Evolutionary conservation across 2,888 invertebrate genomes (phyloP), one percentile per base, ranked within the genome.

Genomic region (Drosophila niveifrons): DNA sequence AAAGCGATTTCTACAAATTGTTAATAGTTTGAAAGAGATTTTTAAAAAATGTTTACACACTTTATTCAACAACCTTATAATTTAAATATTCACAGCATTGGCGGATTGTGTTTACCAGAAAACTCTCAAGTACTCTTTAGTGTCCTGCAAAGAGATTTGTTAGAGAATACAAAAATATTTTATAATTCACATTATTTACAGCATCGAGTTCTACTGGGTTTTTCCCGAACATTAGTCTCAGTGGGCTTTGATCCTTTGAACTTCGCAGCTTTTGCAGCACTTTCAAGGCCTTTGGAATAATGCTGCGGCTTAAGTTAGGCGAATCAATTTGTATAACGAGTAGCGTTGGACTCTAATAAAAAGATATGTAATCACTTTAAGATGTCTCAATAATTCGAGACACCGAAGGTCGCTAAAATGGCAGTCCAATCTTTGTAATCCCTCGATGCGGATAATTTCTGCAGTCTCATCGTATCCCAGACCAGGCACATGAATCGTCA

Each of bases 401-500:
- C 71, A 71, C 4, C 8, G 43, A 1, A 36, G 18, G 0, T 65
- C 58, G 1, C 13, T 18, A 3, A 71, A 53, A 28, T 57, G 13
- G 11, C 71, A 71, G 11, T 58, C 57, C 6, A 71, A 31, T 6
- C 31, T 9, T 9, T 53, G 23, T 28, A 71, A 53, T 1, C 23
- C 57, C 3, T 23, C 13, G 1, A 71, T 50, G 1, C 43, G 47
- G 13, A 48, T 23, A 28, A 71, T 71, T 58, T 65, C 10, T 4
- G 11, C 18, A 3, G 72, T 52, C 39, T 71, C 71, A 3, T 8
- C 17, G 9, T 71, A 71, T 3, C 52, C 52, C 2, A 71, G 23
- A 3, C 65, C 52, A 11, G 65, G 36, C 4, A 47, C 36, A 17
- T 57, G 44, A 2, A 71, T 53, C 3, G 57, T 58, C n/a, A 71